A percentile compares a stretch with the other conserved stretches of the same genome.
Conservation (phyloP, 2,797 vertebrate genomes). For the Sebastes goodei region DNA sequence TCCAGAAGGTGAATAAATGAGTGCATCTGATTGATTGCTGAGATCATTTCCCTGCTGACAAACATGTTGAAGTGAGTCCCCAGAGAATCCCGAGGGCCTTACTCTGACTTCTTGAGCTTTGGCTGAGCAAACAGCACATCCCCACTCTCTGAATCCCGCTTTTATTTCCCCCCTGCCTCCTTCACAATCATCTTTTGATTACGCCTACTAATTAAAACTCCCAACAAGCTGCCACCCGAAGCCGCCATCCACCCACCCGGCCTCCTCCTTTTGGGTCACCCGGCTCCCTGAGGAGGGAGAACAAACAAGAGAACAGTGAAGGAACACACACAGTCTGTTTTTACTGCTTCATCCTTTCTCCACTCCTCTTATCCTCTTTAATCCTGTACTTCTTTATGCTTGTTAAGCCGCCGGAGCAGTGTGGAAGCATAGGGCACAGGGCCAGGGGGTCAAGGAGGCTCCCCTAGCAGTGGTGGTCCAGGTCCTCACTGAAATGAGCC, state of each 20-base stretch:
- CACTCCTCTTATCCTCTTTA: constrained; percentile 85
- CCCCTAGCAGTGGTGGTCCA: constrained; percentile 40
- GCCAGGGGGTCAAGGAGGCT: constrained; percentile 67
- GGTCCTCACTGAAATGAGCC: constrained; percentile 26
- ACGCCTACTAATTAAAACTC: constrained; percentile 96
- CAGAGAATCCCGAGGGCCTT: constrained; percentile 39
- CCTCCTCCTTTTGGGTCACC: constrained; percentile 79
- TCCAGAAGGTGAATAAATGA: constrained; percentile 31
- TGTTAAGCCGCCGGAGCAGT: constrained; percentile 63
- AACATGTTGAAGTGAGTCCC: constrained; percentile 49
- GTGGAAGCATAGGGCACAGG: constrained; percentile 55
- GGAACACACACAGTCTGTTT: constrained; percentile 78
- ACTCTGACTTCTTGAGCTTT: constrained; percentile 83
- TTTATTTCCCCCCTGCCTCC: constrained; percentile 59
- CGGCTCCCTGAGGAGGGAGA: constrained; percentile 65
- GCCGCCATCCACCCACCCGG: constrained; percentile 83
- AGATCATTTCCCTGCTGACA: constrained; percentile 31
- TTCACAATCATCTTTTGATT: constrained; percentile 90
- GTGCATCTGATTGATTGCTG: constrained; percentile 33
- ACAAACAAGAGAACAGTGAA: constrained; percentile 70
- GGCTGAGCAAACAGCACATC: constrained; percentile 88
- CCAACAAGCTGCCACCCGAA: constrained; percentile 89
- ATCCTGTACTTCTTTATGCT: constrained; percentile 82
- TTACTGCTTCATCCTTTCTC: constrained; percentile 81
- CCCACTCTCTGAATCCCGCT: constrained; percentile 53